Evolutionary conservation across 2,113 vertebrate species (phyloP).

Genomic region (Notiomystis cincta): DNA sequence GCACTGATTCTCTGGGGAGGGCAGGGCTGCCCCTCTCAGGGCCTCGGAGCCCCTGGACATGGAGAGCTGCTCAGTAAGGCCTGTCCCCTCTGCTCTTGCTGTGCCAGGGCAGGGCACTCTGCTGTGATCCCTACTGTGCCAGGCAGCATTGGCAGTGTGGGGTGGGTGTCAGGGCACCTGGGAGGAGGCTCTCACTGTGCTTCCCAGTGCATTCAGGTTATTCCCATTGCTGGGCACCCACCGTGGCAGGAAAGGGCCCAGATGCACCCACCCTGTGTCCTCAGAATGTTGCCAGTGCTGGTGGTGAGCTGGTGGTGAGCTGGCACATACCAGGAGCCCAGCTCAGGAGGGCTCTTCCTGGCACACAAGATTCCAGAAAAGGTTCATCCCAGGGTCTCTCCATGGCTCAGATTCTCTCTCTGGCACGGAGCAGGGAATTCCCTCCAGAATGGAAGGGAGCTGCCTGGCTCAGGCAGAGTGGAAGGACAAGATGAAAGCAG

Average conservation of each 20-base stretch:
- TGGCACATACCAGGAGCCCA: not conserved
- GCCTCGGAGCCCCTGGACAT: rapidly evolving
- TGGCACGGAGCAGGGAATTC: not conserved
- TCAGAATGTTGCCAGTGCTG: not conserved
- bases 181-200: not conserved
- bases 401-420: not conserved
- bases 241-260: not conserved
- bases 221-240: not conserved
- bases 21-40: not conserved
- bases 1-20: rapidly evolving
- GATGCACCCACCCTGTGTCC: not conserved
- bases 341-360: not conserved
- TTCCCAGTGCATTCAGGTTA: not conserved
- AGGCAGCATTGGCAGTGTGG: rapidly evolving
- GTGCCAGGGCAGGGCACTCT: not conserved
- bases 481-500: not conserved
- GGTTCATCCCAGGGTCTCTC: not conserved
- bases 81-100: not conserved
- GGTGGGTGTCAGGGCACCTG: rapidly evolving
- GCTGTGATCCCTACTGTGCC: rapidly evolving
- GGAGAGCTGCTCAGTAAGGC: not conserved
- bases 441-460: not conserved
- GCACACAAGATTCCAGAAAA: not conserved
- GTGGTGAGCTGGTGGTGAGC: not conserved
- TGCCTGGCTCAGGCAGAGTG: not conserved